A percentile compares a stretch with the other conserved stretches of the same genome.
Conservation (phyloP, 2,888 invertebrate genomes). For the Mimas tiliae region DNA sequence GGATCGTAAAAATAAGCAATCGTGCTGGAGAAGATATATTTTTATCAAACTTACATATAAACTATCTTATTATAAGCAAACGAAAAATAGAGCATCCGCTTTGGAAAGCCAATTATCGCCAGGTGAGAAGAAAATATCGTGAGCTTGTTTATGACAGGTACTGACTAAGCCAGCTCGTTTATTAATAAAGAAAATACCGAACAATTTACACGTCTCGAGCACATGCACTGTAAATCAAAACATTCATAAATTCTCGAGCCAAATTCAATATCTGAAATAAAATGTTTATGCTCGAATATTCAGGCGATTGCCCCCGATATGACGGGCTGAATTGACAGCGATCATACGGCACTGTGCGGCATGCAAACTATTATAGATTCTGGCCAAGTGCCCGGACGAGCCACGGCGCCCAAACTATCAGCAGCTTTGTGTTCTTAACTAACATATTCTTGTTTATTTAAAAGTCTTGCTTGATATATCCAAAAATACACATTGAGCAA, state of each 20-base stretch:
- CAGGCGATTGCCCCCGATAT: constrained; percentile 61
- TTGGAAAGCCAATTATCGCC: background rate
- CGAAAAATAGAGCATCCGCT: constrained; percentile 13
- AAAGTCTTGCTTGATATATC: constrained; percentile 4
- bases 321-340: constrained; percentile 62
- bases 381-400: constrained; percentile 63
- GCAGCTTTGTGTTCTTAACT: constrained; percentile 22
- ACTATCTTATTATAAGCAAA: background rate
- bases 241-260: constrained; percentile 12
- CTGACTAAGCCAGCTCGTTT: constrained; percentile 7
- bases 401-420: constrained; percentile 34
- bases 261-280: constrained; percentile 12
- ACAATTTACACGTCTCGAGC: background rate
- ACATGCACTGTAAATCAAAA: constrained; percentile 12
- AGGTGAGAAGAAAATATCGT: constrained; percentile 36
- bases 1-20: background rate
- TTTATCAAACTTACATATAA: background rate
- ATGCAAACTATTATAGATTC: constrained; percentile 74
- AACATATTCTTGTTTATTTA: constrained; percentile 1
- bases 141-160: constrained; percentile 33
- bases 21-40: background rate
- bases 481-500: constrained; percentile 5
- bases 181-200: constrained; percentile 7
- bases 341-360: constrained; percentile 53
- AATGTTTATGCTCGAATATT: constrained; percentile 19